Percentiles rank a stretch among this genome's conserved stretches.
phyloP scores from a whole-genome alignment of 2,113 vertebrate species.

The Apistogramma diplotaenia region DNA sequence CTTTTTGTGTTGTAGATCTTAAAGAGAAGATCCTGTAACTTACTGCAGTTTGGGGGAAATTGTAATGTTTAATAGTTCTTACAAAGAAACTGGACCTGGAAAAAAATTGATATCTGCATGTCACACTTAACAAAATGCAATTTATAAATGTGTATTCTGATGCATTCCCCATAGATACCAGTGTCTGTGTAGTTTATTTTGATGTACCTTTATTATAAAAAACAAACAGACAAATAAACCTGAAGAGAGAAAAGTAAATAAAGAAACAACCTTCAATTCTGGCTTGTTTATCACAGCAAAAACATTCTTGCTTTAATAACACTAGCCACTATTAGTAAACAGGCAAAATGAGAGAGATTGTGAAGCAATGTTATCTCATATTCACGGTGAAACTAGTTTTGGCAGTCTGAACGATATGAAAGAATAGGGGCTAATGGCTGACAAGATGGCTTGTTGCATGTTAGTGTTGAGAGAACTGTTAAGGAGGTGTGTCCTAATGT shows the following conservation, averaged over 20 bases:
- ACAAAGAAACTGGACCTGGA: background rate
- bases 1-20: no score
- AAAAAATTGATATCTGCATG: background rate
- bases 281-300: background rate
- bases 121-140: background rate
- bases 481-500: constrained; percentile 45
- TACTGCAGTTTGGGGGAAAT: background rate
- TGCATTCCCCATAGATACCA: background rate
- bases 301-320: background rate
- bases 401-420: background rate
- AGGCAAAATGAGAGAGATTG: background rate
- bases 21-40: background rate
- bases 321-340: no score
- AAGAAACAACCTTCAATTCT: background rate
- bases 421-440: background rate
- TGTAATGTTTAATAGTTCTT: background rate
- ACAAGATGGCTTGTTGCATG: constrained; percentile 6
- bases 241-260: background rate
- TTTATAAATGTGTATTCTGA: background rate
- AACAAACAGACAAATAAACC: background rate
- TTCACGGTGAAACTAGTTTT: background rate
- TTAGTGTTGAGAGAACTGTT: background rate
- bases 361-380: background rate
- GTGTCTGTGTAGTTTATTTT: background rate
- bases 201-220: background rate